These are phyloP conservation scores for Chionoecetes opilio DNA, from an alignment of 1,140 invertebrate genomes.

Conservation along the genomic window DNA sequence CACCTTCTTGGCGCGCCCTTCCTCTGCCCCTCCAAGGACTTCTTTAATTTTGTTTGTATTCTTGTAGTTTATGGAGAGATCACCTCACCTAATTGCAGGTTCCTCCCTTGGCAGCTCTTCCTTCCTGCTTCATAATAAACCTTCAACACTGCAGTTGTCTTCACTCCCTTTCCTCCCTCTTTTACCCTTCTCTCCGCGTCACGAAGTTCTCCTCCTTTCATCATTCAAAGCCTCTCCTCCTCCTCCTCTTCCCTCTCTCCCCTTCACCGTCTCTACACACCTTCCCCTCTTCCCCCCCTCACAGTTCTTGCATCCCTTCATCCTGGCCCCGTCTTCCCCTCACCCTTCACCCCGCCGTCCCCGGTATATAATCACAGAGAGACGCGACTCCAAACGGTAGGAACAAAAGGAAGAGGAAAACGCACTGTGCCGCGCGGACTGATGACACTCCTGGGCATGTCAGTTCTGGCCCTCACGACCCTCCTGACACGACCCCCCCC, in stretches of 20 bases:
- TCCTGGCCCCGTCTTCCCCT: not conserved
- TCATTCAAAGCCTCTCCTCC: constrained; percentile 15
- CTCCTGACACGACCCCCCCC: constrained; percentile 31
- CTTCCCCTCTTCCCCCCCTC: not conserved
- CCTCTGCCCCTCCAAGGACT: not conserved
- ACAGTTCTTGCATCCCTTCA: constrained; percentile 25
- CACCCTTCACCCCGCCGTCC: constrained; percentile 32
- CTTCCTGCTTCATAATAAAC: constrained; percentile 33
- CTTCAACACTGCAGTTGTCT: not conserved
- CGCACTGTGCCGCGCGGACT: constrained; percentile 48
- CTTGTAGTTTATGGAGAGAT: not conserved
- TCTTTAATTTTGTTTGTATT: not conserved
- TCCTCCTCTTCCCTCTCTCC: not conserved
- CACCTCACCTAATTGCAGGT: not conserved
- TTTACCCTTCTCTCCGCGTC: constrained; percentile 25
- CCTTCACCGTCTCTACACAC: not conserved
- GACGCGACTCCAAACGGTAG: constrained; percentile 65
- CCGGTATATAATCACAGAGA: constrained; percentile 68
- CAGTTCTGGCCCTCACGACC: constrained; percentile 33
- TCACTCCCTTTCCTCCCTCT: not conserved
- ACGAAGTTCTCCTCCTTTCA: constrained; percentile 31
- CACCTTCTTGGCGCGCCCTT: not conserved
- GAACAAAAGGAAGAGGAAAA: constrained; percentile 71
- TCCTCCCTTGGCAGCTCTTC: not conserved
- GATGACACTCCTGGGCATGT: constrained; percentile 69